A percentile compares a stretch with the other conserved stretches of the same genome.
phyloP scores from a whole-genome alignment of 1,140 invertebrate genomes.

The Mycetomoellerius zeteki region DNA sequence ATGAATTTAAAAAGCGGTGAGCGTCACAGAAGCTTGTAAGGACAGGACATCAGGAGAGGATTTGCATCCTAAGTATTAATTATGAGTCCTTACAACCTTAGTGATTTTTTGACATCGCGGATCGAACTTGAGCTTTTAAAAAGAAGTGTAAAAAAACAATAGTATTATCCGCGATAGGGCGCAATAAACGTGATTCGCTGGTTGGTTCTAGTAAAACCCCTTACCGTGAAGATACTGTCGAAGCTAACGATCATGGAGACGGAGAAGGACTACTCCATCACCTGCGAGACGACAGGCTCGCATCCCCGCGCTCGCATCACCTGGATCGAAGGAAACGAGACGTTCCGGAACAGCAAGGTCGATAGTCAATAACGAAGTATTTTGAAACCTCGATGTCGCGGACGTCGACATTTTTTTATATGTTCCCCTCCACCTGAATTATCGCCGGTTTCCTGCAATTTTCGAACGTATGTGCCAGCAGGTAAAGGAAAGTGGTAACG shows the following conservation, averaged over 20 bases:
- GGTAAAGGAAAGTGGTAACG: conserved; percentile 89
- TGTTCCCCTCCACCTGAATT: not conserved
- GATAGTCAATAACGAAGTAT: conserved; percentile 85
- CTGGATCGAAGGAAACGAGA: conserved; percentile 93
- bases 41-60: not conserved
- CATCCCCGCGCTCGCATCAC: conserved; percentile 93
- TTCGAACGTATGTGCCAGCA: conserved; percentile 77
- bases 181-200: not conserved
- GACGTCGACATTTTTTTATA: conserved; percentile 9
- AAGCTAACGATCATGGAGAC: conserved; percentile 92
- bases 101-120: not conserved
- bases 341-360: conserved; percentile 92
- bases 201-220: conserved; percentile 90
- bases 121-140: not conserved
- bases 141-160: not conserved
- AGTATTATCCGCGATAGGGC: not conserved
- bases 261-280: conserved; percentile 91
- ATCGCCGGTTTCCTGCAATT: not conserved
- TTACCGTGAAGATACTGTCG: conserved; percentile 91
- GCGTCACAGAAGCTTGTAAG: not conserved
- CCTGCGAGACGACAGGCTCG: conserved; percentile 94
- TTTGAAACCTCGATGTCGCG: conserved; percentile 4
- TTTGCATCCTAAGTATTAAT: not conserved
- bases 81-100: not conserved
- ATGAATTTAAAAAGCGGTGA: not conserved